Evolutionary conservation across 1,140 invertebrate genomes (phyloP).

Genomic region (Lasaia peninsularis): DNA sequence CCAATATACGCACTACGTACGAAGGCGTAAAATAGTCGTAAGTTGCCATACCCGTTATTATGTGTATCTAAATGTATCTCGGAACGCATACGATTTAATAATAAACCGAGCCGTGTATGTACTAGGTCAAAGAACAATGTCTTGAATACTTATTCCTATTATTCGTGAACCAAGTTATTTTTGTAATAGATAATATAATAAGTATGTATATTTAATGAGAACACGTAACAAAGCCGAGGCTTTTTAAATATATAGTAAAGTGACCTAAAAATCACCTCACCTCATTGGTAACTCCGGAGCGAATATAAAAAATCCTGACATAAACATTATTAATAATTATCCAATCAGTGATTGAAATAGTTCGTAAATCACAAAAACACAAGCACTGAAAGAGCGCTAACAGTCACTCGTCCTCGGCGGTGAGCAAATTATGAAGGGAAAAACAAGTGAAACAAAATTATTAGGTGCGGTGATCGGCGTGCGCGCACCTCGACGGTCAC

Average conservation of each 20-base stretch:
- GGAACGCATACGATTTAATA: conserved; percentile 44
- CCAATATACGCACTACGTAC: not conserved
- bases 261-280: conserved; percentile 59
- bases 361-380: conserved; percentile 60
- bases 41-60: conserved; percentile 16
- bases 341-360: conserved; percentile 36
- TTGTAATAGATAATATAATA: not conserved
- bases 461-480: conserved; percentile 38
- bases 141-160: conserved; percentile 28
- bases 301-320: conserved; percentile 70
- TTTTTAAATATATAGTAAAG: conserved; percentile 29
- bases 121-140: conserved; percentile 59
- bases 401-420: conserved; percentile 66
- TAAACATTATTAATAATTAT: conserved; percentile 50
- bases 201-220: conserved; percentile 17
- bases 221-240: conserved; percentile 17
- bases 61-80: conserved; percentile 30
- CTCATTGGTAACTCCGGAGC: conserved; percentile 63
- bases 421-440: conserved; percentile 56
- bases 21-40: conserved; percentile 6
- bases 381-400: conserved; percentile 57
- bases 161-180: not conserved
- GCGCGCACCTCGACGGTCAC: conserved; percentile 60
- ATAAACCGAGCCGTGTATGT: conserved; percentile 39
- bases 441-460: conserved; percentile 60